Base-by-base conservation (phyloP, 2,113 vertebrate genomes). In the Danionella cerebrum region DNA sequence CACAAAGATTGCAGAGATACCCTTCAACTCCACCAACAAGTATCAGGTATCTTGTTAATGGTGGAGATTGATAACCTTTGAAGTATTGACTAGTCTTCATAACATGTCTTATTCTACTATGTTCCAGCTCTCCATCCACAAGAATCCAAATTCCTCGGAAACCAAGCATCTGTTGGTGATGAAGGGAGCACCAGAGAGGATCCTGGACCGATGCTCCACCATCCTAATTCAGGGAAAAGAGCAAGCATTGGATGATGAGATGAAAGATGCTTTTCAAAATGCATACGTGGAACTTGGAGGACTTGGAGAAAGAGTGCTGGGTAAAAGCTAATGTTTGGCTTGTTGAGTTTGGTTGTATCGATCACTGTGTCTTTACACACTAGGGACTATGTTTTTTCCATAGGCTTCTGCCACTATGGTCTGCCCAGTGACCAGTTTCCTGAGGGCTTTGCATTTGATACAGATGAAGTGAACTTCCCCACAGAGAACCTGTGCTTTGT, bases 1-100 rank as follows among this genome's bases (percentile, higher is more conserved):
- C 71, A 27, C 57, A 45, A 94, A 95, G 64, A 57, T 93, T 73
- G 57, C 88, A 0, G 94, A 97, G 75, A 96, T 96, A 68, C 94
- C 94, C 13, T 97, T 97, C 85, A 96, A 97, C 79, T 96, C 93
- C 39, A 94, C 93, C 80, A 95, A 96, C 83, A 97, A 97, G 65
- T 97, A 94, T 78, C 94, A 97, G 91, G 94, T 94, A 69, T 35
- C 39, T 41, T 21, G 6, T 27, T 11, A 21, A 65, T 45, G 14
- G 1, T 24, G 0, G n/a, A n/a, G n/a, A n/a, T n/a, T 35, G 2
- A 3, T 13, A 31, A 29, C 65, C n/a, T 58, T 57, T 19, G 1
- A 1, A 51, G 18, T 13, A 41, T 54, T 47, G 13, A 25, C 25
- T 35, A 1, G 9, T 14, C 27, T 9, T 42, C 5, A 35, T 67